Conservation (phyloP, 2,113 vertebrate genomes). For the Tyto alba region DNA sequence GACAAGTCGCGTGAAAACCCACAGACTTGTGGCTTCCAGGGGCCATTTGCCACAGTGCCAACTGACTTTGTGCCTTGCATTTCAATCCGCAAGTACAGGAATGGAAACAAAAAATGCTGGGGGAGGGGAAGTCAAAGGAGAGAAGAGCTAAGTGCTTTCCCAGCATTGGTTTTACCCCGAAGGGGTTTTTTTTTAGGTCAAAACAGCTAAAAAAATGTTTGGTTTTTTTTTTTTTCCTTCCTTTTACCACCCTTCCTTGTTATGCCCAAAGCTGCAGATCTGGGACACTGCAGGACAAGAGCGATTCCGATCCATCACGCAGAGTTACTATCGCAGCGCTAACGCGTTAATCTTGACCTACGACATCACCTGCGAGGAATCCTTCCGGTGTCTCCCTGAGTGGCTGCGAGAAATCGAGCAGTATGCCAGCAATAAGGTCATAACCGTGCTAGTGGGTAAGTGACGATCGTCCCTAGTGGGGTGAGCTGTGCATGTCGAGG, state of each 20-base stretch:
- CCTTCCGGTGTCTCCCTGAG: constrained; percentile 97
- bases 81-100: constrained; percentile 23
- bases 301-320: constrained; percentile 97
- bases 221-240: not conserved
- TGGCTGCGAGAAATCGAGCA: constrained; percentile 98
- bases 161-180: not conserved
- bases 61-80: constrained; percentile 25
- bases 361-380: constrained; percentile 98
- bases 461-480: accelerated
- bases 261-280: constrained; percentile 87
- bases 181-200: not conserved
- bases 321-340: constrained; percentile 98
- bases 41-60: accelerated
- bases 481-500: not conserved
- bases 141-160: not conserved
- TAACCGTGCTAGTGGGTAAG: constrained; percentile 98
- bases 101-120: not conserved
- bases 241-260: not conserved
- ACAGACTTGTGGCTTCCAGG: not conserved
- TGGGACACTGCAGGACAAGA: constrained; percentile 99
- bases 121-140: not conserved
- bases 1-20: not conserved
- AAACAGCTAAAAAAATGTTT: not conserved
- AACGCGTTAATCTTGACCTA: constrained; percentile 97
- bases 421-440: constrained; percentile 97